These are phyloP conservation scores for Lutraria lutraria DNA, from an alignment of 2,888 invertebrate species.

Conservation along the genomic window DNA sequence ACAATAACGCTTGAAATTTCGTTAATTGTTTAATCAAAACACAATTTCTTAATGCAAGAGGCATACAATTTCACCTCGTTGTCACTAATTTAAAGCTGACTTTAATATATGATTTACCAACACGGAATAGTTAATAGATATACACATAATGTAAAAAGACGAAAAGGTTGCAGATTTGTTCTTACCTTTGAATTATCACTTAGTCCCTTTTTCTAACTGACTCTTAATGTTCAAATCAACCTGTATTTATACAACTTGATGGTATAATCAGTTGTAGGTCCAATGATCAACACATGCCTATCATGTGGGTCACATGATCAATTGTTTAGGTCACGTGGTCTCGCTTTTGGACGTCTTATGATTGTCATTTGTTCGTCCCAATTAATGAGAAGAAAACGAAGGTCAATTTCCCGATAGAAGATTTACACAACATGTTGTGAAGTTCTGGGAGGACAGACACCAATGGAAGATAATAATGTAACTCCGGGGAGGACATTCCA, in stretches of 20 bases:
- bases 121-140: no score
- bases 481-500: no score
- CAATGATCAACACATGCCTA: not conserved
- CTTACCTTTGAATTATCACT: not conserved
- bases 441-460: not conserved
- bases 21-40: no score
- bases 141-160: no score
- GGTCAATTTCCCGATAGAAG: not conserved
- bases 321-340: not conserved
- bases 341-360: not conserved
- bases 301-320: not conserved
- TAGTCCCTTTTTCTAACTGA: not conserved
- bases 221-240: not conserved
- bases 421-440: not conserved
- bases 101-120: no score
- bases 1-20: no score
- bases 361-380: no score
- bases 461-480: no score
- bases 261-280: not conserved
- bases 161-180: no score
- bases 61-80: no score
- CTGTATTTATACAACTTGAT: not conserved
- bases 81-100: no score
- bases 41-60: no score
- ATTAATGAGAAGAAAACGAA: not conserved